These are phyloP conservation scores for Seriola quinqueradiata DNA, from an alignment of 2,113 vertebrate species.

Conservation along the genomic window DNA sequence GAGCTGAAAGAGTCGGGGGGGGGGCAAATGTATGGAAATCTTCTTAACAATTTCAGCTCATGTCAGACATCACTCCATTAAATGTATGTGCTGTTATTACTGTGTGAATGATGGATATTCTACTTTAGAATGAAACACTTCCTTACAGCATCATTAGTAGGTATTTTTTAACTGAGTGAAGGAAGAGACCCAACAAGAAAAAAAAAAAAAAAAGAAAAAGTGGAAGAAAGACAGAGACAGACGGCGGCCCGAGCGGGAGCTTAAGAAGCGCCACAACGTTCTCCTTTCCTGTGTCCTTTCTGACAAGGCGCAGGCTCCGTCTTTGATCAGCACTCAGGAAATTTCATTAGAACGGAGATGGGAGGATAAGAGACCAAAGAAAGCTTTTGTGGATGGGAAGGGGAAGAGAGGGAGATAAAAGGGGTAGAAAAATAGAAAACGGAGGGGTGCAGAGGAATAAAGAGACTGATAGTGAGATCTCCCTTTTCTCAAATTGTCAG, in stretches of 20 bases:
- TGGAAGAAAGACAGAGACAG: slow-evolving; percentile 54
- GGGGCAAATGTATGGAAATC: not conserved
- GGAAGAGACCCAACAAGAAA: not conserved
- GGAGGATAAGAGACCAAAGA: slow-evolving; percentile 69
- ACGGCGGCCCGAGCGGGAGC: slow-evolving; percentile 33
- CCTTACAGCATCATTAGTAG: not conserved
- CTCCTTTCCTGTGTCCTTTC: slow-evolving; percentile 68
- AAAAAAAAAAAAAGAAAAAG: slow-evolving; percentile 2
- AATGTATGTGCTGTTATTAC: not conserved
- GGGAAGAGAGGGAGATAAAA: slow-evolving; percentile 64
- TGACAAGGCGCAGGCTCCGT: slow-evolving; percentile 70
- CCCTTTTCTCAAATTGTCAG: slow-evolving; percentile 10
- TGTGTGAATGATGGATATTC: not conserved
- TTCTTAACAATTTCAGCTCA: not conserved
- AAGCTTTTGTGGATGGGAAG: slow-evolving; percentile 64
- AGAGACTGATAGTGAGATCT: slow-evolving; percentile 16
- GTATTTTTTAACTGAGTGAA: slow-evolving; percentile 1
- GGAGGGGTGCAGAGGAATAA: not conserved
- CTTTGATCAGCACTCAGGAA: slow-evolving; percentile 82
- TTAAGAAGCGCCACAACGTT: slow-evolving; percentile 48
- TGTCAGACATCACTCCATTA: not conserved
- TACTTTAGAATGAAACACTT: not conserved
- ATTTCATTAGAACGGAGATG: slow-evolving; percentile 78
- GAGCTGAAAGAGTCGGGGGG: not conserved
- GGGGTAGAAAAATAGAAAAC: slow-evolving; percentile 43